Conservation (phyloP, 2,113 vertebrate genomes). For the Rhipidura dahli region DNA sequence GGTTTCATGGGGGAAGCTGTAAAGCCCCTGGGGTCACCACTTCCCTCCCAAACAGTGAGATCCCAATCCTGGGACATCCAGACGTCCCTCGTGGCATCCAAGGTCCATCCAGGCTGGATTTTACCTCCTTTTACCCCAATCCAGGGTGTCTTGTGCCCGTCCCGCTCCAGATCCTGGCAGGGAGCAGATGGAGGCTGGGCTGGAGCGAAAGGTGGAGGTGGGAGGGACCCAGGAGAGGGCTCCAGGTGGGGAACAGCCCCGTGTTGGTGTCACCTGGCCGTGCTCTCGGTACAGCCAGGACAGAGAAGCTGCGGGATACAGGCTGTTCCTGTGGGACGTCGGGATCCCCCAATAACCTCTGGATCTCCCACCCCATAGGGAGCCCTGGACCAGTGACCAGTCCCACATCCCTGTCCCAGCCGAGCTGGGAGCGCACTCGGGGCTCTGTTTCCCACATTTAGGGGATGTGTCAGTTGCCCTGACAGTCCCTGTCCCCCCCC, state of each 20-base stretch:
- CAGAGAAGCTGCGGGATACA: neutral
- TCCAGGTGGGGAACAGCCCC: neutral
- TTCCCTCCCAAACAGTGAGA: neutral
- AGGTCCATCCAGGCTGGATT: neutral
- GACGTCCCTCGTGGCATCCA: no score
- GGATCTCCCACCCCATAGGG: neutral
- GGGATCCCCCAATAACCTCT: no score
- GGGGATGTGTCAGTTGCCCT: neutral
- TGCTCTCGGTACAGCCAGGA: neutral
- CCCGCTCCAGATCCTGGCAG: no score
- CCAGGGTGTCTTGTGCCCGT: no score
- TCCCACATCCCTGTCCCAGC: neutral
- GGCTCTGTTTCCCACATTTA: neutral
- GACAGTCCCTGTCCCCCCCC: neutral
- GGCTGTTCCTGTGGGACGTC: neutral
- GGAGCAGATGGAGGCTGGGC: neutral
- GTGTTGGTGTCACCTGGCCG: neutral
- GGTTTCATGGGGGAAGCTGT: neutral
- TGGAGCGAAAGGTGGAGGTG: neutral
- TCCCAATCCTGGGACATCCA: neutral
- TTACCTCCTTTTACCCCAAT: no score
- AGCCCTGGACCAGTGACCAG: neutral
- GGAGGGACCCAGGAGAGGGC: neutral
- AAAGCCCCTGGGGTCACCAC: neutral
- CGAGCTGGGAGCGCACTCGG: neutral